A percentile compares a stretch with the other conserved stretches of the same genome.
These are phyloP conservation scores for Eospalax fontanierii DNA, from an alignment of 2,797 vertebrate genomes.

Conservation along the genomic window DNA sequence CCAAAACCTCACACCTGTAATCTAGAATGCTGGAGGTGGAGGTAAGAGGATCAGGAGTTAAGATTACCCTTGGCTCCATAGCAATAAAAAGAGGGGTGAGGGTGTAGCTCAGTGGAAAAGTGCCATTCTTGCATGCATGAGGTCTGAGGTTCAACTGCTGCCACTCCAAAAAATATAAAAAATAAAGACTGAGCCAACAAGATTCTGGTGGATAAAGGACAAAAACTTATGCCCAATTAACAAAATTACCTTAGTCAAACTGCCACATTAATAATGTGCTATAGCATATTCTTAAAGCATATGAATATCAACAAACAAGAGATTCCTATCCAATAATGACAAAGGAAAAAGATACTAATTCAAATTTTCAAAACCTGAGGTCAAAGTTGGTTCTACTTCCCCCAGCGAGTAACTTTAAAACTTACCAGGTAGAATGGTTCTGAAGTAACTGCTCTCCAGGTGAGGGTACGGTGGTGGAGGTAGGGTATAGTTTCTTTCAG, in stretches of 20 bases:
- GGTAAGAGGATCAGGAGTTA: neutral
- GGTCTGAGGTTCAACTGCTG: neutral
- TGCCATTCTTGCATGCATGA: neutral
- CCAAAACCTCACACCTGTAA: neutral
- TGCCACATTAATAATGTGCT: neutral
- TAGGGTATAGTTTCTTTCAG: slow-evolving; percentile 97
- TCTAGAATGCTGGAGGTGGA: neutral
- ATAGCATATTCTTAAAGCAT: neutral
- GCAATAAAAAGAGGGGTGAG: neutral
- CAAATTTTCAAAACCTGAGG: neutral
- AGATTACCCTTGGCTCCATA: no score
- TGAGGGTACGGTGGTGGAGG: slow-evolving; percentile 98
- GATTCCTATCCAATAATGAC: neutral
- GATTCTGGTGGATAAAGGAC: neutral
- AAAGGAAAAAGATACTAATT: neutral
- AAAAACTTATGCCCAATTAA: neutral
- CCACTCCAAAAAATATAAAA: neutral
- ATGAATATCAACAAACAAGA: neutral
- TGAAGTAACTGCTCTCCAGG: slow-evolving; percentile 99
- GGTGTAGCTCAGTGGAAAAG: neutral
- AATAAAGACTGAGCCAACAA: neutral
- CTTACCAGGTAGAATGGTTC: slow-evolving; percentile 98
- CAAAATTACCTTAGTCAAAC: slow-evolving; percentile 7
- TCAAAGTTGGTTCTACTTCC: neutral
- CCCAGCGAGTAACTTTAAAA: slow-evolving; percentile 28